These are phyloP conservation scores for Leptinotarsa texana DNA, from an alignment of 1,140 invertebrate species.

Conservation along the genomic window DNA sequence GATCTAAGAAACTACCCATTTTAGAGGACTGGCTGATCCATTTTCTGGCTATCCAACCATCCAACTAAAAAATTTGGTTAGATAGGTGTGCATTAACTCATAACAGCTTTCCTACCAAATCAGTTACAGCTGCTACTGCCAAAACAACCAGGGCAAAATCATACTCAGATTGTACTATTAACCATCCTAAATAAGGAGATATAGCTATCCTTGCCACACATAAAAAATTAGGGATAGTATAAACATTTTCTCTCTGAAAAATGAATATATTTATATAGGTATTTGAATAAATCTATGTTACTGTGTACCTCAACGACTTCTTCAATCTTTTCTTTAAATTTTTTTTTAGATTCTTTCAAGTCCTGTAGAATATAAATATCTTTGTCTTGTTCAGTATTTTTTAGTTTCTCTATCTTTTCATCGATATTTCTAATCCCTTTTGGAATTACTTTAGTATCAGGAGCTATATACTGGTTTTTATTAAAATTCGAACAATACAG, in stretches of 20 bases:
- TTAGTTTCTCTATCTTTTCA: constrained; percentile 63
- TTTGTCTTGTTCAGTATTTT: constrained; percentile 61
- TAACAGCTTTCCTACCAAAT: constrained; percentile 67
- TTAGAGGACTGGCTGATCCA: constrained; percentile 89
- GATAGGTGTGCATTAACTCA: background rate
- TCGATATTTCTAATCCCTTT: constrained; percentile 40
- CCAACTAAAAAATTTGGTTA: constrained; percentile 68
- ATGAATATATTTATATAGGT: background rate
- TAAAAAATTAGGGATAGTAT: constrained; percentile 90
- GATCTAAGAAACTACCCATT: constrained; percentile 94
- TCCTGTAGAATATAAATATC: constrained; percentile 67
- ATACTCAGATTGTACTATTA: constrained; percentile 78
- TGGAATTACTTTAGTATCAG: background rate
- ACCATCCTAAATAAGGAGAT: constrained; percentile 82
- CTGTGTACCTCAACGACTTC: constrained; percentile 66
- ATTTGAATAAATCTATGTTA: background rate
- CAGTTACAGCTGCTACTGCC: constrained; percentile 78
- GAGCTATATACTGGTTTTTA: background rate
- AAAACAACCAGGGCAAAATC: constrained; percentile 73
- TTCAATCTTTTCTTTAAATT: constrained; percentile 65
- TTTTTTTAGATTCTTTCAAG: constrained; percentile 67
- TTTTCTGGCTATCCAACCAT: constrained; percentile 94
- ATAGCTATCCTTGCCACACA: constrained; percentile 81
- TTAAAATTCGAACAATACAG: background rate
- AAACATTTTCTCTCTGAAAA: constrained; percentile 84